Conservation (phyloP, 2,797 vertebrate species). For the Ctenopoma kingsleyae region DNA sequence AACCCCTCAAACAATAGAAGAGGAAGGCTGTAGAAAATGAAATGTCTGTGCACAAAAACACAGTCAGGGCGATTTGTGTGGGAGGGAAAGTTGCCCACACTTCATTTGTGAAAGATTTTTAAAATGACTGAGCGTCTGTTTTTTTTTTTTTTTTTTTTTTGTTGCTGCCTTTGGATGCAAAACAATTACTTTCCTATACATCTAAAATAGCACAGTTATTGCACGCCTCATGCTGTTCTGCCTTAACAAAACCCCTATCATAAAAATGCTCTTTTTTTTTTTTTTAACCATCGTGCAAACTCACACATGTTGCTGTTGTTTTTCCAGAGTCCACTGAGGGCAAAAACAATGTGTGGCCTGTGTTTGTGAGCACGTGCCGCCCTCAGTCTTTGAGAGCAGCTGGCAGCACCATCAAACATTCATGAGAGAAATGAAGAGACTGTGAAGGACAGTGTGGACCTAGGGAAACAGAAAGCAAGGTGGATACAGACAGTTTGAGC, state of each 20-base stretch:
- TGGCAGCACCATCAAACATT: conserved; percentile 84
- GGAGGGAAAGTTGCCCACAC: conserved; percentile 62
- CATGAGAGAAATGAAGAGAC: conserved; percentile 78
- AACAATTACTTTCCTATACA: conserved; percentile 43
- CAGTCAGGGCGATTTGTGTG: conserved; percentile 51
- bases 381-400: conserved; percentile 76
- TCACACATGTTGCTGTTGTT: conserved; percentile 28
- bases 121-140: conserved; percentile 46
- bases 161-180: conserved; percentile 18
- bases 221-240: background rate
- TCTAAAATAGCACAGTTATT: conserved; percentile 39
- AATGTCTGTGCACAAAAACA: conserved; percentile 52
- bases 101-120: conserved; percentile 57
- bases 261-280: background rate
- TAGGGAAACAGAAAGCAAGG: conserved; percentile 48
- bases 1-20: conserved; percentile 26
- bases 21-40: conserved; percentile 43
- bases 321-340: conserved; percentile 46
- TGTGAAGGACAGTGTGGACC: conserved; percentile 69
- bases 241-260: conserved; percentile 8
- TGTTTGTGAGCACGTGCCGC: conserved; percentile 69
- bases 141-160: conserved; percentile 29
- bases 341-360: conserved; percentile 54
- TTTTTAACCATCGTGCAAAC: conserved; percentile 6
- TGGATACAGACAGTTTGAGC: conserved; percentile 23